Percentiles rank a stretch among this genome's conserved stretches.
phyloP scores from a whole-genome alignment of 2,888 invertebrate genomes.

The Crossocerus cetratus region DNA sequence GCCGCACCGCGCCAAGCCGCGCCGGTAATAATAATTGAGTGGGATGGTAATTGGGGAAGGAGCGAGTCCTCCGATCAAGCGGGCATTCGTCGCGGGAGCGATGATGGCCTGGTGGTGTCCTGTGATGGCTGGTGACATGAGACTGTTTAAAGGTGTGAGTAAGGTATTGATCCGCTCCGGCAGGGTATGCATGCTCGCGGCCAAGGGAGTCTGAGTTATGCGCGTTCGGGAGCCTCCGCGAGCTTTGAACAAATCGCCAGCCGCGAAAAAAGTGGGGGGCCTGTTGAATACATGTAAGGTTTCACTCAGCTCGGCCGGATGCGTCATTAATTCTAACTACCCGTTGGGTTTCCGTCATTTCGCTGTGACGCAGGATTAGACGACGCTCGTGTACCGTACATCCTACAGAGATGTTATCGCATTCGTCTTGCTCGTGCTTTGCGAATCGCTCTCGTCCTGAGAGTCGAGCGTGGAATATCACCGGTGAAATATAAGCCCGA shows the following conservation, averaged over 20 bases:
- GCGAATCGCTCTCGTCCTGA: no score
- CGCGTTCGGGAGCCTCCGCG: constrained; percentile 11
- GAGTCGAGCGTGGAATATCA: no score
- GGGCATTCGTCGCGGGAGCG: no score
- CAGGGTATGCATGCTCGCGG: constrained; percentile 17
- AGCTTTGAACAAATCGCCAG: constrained; percentile 31
- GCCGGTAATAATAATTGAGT: no score
- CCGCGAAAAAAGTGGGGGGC: neutral
- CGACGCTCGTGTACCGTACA: neutral
- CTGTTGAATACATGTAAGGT: neutral
- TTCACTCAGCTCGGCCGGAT: constrained; percentile 1
- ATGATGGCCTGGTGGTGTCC: no score
- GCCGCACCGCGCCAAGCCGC: no score
- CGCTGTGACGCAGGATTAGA: neutral
- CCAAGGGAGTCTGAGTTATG: no score
- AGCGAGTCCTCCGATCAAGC: no score
- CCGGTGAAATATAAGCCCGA: no score
- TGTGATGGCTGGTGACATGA: constrained; percentile 14
- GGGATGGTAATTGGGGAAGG: no score
- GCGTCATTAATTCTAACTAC: neutral
- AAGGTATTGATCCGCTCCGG: constrained; percentile 44
- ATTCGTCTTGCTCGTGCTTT: neutral
- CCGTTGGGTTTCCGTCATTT: constrained; percentile 1
- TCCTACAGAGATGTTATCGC: neutral
- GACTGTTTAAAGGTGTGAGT: constrained; percentile 38